These are phyloP conservation scores for Drosophila seguyi DNA, from an alignment of 1,140 invertebrate genomes.

Conservation along the genomic window DNA sequence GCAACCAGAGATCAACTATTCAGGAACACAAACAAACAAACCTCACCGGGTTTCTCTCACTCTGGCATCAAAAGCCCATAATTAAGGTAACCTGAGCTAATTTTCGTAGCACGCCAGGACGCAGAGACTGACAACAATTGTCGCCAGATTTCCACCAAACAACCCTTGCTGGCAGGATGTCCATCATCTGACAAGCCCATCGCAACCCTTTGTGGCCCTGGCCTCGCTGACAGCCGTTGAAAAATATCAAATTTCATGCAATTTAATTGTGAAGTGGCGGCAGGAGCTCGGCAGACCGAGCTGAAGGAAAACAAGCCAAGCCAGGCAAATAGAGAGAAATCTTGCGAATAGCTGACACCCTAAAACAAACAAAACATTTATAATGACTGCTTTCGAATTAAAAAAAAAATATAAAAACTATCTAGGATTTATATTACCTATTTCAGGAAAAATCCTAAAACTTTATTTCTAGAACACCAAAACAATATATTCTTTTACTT, in stretches of 20 bases:
- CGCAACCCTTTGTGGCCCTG: constrained; percentile 50
- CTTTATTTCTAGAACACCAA: neutral
- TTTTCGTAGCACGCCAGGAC: constrained; percentile 48
- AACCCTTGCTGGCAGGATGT: constrained; percentile 51
- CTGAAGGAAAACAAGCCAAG: constrained; percentile 28
- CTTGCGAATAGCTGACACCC: neutral
- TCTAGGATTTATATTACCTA: no score
- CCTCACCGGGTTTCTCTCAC: constrained; percentile 26
- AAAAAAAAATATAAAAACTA: neutral
- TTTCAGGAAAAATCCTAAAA: neutral
- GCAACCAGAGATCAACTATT: constrained; percentile 54
- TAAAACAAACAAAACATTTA: neutral
- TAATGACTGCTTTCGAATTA: neutral
- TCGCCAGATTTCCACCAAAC: constrained; percentile 34
- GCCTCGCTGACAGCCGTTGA: constrained; percentile 58
- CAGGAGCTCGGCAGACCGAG: constrained; percentile 31
- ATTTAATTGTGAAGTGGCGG: constrained; percentile 76
- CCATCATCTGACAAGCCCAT: constrained; percentile 43
- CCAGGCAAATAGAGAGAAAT: neutral
- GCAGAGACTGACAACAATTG: constrained; percentile 61
- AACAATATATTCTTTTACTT: neutral
- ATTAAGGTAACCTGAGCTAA: constrained; percentile 79
- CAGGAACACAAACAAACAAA: constrained; percentile 61
- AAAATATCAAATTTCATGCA: constrained; percentile 84
- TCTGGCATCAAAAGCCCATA: constrained; percentile 53